Conservation (phyloP, 2,113 vertebrate genomes). For the Carollia perspicillata region DNA sequence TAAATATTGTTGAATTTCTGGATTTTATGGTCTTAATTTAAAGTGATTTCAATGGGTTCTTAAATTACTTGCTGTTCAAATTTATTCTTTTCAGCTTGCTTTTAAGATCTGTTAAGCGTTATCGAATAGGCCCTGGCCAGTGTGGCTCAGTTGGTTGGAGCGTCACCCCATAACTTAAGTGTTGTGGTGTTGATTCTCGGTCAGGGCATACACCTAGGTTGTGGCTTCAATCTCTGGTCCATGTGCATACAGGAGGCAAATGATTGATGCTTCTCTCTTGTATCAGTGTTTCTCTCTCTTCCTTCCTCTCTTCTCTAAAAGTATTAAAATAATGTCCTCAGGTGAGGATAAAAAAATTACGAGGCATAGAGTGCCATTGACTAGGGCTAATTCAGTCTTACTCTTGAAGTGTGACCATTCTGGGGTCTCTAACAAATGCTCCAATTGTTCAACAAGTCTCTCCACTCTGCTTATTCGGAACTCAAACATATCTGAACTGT, state of each 20-base stretch:
- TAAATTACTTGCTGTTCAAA: constrained; percentile 1
- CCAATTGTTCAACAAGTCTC: background rate
- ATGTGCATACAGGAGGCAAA: too few species aligned
- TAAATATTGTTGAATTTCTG: background rate
- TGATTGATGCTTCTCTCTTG: too few species aligned
- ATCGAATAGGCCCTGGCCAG: background rate
- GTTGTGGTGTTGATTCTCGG: too few species aligned
- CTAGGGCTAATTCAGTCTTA: background rate
- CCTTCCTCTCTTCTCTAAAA: too few species aligned
- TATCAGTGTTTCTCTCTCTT: too few species aligned
- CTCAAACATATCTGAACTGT: background rate
- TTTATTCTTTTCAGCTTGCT: background rate
- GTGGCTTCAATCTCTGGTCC: too few species aligned
- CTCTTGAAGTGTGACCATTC: background rate
- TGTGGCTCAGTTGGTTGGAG: too few species aligned
- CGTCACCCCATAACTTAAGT: too few species aligned
- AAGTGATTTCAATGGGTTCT: background rate
- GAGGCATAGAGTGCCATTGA: background rate
- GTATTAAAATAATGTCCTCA: too few species aligned
- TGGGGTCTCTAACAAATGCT: background rate
- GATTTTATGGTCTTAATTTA: background rate
- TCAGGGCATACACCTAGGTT: too few species aligned
- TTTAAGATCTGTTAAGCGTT: background rate
- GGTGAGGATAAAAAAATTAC: too few species aligned
- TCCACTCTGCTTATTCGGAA: background rate